These are phyloP conservation scores for Henricia sp. DNA, from an alignment of 53 echinoderm and acorn worm species.

Conservation along the genomic window DNA sequence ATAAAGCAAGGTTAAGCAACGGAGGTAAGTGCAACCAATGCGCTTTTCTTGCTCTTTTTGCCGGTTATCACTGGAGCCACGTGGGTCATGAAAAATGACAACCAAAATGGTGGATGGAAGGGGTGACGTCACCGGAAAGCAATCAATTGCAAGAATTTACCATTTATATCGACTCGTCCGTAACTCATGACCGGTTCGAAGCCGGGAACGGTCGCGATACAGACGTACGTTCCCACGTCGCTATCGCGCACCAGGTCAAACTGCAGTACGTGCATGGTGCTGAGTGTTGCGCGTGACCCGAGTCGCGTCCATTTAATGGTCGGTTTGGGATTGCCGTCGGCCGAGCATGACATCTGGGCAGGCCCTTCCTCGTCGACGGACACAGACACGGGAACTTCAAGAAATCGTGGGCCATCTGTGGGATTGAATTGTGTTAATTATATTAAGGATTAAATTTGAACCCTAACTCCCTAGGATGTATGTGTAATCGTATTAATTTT, in stretches of 20 bases:
- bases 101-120: no score
- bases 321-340: constrained; percentile 88
- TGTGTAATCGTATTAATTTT: no score
- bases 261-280: constrained; percentile 91
- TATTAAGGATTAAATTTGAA: neutral
- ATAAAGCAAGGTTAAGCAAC: no score
- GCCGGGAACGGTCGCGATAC: constrained; percentile 79
- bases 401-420: constrained; percentile 83
- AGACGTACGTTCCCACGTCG: constrained; percentile 83
- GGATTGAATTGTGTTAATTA: neutral
- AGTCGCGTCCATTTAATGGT: constrained; percentile 93
- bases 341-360: constrained; percentile 83
- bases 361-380: constrained; percentile 83
- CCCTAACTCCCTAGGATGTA: no score
- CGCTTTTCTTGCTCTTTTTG: no score
- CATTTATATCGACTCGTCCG: constrained; percentile 79
- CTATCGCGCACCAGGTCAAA: constrained; percentile 83
- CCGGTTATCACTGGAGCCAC: no score
- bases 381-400: constrained; percentile 71
- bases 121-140: no score
- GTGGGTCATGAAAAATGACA: no score
- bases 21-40: no score
- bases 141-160: constrained; percentile 69
- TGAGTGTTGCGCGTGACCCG: constrained; percentile 83
- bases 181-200: constrained; percentile 75